Base-by-base conservation (phyloP, 2,888 invertebrate genomes). In the Acanthosepion esculentum region DNA sequence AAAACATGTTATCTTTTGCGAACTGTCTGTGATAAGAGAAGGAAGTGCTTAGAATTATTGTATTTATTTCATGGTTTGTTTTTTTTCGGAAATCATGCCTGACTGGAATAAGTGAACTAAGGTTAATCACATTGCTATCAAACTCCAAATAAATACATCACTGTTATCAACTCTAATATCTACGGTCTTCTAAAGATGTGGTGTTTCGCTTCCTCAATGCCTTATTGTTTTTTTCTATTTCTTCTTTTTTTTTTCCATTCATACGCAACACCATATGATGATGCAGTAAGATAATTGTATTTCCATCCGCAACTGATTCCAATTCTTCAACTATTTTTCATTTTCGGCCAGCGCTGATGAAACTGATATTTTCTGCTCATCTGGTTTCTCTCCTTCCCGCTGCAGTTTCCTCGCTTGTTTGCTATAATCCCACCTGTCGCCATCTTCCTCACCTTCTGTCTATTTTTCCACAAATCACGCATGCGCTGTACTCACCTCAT, bases 401-500 rank as follows among this genome's bases (percentile, higher is more conserved):
- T 78, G n/a, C n/a, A 8, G 78, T 78, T 12, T 78, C 12, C 29
- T 4, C 3, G 4, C 33, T 23, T n/a, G 1, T 12, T 3, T 12
- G 29, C n/a, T n/a, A 15, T 78, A 33, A n/a, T n/a, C 12, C n/a
- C 78, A n/a, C 78, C 78, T 78, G 78, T 33, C 78, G n/a, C 78
- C 78, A 78, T 78, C 78, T 78, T 78, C 12, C 78, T n/a, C 78
- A 18, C n/a, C n/a, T 78, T 15, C 78, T 78, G 78, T 33, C 78
- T 33, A 78, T 78, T 78, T 78, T 78, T 15, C 78, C 18, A 78
- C 78, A 33, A 78, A 33, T 78, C 78, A 78, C 78, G 78, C 78
- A 78, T 78, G 78, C 78, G 78, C 78, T n/a, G 78, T n/a, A n/a
- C 78, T 78, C n/a, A 78, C 78, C 78, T 78, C 78, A 78, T 78